Conservation (phyloP, 2,888 invertebrate genomes). For the Caradrina kadenii region DNA sequence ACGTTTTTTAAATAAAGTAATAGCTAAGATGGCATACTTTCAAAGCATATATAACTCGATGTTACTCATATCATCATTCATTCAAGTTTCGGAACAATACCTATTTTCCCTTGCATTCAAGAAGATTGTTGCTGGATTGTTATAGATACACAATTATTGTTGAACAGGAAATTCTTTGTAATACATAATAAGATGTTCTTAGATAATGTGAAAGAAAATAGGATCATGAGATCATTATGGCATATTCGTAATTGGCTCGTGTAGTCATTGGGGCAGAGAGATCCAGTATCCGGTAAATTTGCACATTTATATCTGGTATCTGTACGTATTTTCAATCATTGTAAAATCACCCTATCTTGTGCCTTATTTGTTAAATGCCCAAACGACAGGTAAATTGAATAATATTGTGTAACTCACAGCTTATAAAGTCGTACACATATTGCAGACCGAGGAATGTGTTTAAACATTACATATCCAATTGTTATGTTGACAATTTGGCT, state of each 20-base stretch:
- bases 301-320: neutral
- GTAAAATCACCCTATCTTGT: neutral
- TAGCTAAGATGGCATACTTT: slow-evolving; percentile 10
- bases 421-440: slow-evolving; percentile 55
- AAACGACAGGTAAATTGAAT: slow-evolving; percentile 28
- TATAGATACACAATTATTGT: no score
- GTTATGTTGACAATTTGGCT: slow-evolving; percentile 82
- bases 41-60: slow-evolving; percentile 5
- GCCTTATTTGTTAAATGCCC: neutral
- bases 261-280: no score
- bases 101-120: neutral
- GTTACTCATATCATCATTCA: slow-evolving; percentile 1
- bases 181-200: no score
- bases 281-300: neutral
- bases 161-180: no score
- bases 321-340: neutral
- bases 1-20: neutral
- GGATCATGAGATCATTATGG: no score
- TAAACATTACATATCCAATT: slow-evolving; percentile 73
- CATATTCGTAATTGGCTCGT: no score
- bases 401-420: slow-evolving; percentile 59
- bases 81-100: neutral
- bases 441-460: slow-evolving; percentile 67
- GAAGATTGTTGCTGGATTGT: no score
- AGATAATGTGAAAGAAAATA: no score